Conservation (phyloP, 1,140 invertebrate species). For the Papilio aristodemus region DNA sequence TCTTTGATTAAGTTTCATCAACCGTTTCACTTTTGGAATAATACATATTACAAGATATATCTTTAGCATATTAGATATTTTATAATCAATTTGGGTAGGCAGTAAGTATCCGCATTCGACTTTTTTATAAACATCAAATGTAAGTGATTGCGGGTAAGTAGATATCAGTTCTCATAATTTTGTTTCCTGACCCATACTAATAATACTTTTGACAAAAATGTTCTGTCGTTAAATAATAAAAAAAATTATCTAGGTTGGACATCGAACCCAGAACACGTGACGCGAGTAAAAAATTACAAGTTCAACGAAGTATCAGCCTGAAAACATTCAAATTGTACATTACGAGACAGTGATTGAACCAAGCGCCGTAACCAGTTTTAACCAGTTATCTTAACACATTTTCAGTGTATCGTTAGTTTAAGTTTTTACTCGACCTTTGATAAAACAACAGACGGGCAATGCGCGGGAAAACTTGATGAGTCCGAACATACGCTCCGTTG, state of each 20-base stretch:
- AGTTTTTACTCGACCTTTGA: not conserved
- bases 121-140: too few species aligned
- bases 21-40: not conserved
- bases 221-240: too few species aligned
- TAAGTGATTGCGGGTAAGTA: too few species aligned
- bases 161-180: too few species aligned
- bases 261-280: too few species aligned
- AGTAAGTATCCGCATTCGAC: not conserved
- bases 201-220: too few species aligned
- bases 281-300: too few species aligned
- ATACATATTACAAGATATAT: not conserved
- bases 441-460: not conserved
- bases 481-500: not conserved
- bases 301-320: not conserved
- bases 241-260: too few species aligned
- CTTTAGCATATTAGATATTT: not conserved
- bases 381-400: conserved; percentile 7
- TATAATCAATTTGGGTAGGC: not conserved
- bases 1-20: conserved; percentile 3
- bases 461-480: conserved; percentile 5
- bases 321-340: not conserved
- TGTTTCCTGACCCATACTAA: too few species aligned
- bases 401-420: conserved; percentile 1
- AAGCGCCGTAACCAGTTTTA: not conserved
- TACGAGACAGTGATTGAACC: not conserved